Percentiles rank a stretch among this genome's conserved stretches.
Evolutionary conservation across 1,140 invertebrate species (phyloP).

Genomic region (Drosophila aff.): DNA sequence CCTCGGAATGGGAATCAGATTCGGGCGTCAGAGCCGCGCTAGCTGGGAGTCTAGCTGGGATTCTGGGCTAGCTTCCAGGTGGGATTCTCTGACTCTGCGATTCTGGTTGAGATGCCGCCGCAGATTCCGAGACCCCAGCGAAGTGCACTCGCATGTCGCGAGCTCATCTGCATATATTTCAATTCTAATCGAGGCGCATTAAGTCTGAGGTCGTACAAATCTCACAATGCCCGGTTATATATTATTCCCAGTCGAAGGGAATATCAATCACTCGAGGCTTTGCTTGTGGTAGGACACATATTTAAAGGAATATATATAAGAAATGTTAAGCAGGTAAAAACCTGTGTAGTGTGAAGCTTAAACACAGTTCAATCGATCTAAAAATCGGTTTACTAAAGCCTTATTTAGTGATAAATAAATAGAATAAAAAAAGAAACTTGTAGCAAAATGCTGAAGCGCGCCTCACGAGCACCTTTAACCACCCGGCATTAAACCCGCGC

Average conservation of each 20-base stretch:
- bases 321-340: no score
- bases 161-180: conserved; percentile 44
- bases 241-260: background rate
- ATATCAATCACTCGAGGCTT: conserved; percentile 1
- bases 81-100: background rate
- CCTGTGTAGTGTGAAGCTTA: no score
- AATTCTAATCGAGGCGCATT: conserved; percentile 9
- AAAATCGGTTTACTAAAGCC: no score
- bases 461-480: background rate
- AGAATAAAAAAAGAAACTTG: background rate
- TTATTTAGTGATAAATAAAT: no score
- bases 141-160: conserved; percentile 34
- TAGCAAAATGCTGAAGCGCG: background rate
- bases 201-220: background rate
- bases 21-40: background rate
- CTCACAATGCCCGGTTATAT: conserved; percentile 1
- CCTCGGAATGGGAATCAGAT: background rate
- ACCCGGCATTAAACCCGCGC: no score
- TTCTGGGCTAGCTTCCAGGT: background rate
- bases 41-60: background rate
- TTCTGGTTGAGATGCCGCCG: background rate
- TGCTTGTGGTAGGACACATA: background rate
- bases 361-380: no score
- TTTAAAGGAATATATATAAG: no score
- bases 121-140: background rate